Base-by-base conservation (phyloP, 2,113 vertebrate genomes). In the Micronisus gabar region DNA sequence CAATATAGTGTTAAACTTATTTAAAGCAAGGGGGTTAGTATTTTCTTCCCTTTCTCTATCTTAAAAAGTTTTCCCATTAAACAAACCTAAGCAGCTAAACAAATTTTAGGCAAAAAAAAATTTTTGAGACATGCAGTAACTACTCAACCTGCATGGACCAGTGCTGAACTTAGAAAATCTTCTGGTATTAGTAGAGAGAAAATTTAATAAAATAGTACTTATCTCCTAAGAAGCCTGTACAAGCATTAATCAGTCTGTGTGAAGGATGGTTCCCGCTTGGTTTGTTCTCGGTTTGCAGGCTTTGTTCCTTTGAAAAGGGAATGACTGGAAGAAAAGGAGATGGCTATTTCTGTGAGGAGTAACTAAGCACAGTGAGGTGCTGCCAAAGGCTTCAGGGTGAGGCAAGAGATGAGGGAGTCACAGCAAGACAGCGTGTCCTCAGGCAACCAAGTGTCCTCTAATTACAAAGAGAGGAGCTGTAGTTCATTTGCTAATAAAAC, bases 121-220 rank as follows among this genome's bases (percentile, higher is more conserved):
- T 6, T 29, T 55, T 38, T 63, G 53, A 82, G 14, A 20, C 4
- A 2, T 8, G 18, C 8, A 53, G 36, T 50, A 83, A 86, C 81
- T 45, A 45, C 8, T 43, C 25, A 74, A 45, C 45, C 40, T 96
- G 30, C 62, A 55, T 5, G n/a, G 65, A 45, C 15, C 41, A 71
- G 41, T 47, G 41, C 59, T 91, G 88, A 81, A 81, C 41, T 81
- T 45, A 27, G n/a, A 81, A 95, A 88, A 74, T 80, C 80, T 80
- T 72, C 56, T 78, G 63, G 53, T 94, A 89, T 78, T 91, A 94
- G 41, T 26, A 40, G 55, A 91, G 63, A 32, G 25, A 92, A 41
- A 94, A 70, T 95, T 96, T 92, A 94, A 96, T 95, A 96, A 96
- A 90, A 95, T 59, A 59, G 50, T 79, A 26, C 81, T 95, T 93